A percentile compares a stretch with the other conserved stretches of the same genome.
These are phyloP conservation scores for Cyphomyrus discorhynchus DNA, from an alignment of 2,113 vertebrate genomes.

Conservation along the genomic window DNA sequence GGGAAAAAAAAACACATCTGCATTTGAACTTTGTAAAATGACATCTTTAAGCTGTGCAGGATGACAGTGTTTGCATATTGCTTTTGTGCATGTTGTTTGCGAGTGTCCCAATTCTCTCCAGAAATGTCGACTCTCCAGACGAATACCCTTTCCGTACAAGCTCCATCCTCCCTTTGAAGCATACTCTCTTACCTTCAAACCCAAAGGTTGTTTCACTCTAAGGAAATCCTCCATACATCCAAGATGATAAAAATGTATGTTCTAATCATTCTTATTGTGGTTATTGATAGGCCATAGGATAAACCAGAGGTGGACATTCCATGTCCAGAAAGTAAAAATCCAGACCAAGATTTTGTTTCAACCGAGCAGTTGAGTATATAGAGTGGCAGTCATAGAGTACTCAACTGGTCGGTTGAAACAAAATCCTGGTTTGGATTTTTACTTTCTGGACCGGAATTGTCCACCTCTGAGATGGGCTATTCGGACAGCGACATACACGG, in stretches of 20 bases:
- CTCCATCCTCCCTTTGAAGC: background rate
- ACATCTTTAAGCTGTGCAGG: background rate
- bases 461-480: background rate
- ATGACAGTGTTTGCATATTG: slow-evolving; percentile 17
- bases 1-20: background rate
- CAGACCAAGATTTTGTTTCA: background rate
- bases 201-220: background rate
- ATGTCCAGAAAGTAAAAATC: background rate
- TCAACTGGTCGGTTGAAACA: background rate
- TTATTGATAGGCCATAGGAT: background rate
- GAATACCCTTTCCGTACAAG: background rate
- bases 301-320: background rate
- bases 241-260: background rate
- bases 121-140: background rate
- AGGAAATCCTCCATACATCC: background rate
- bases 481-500: background rate
- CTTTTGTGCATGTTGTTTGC: background rate
- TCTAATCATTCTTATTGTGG: background rate
- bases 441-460: background rate
- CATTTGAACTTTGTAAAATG: slow-evolving; percentile 13
- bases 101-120: background rate
- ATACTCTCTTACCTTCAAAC: background rate
- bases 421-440: background rate
- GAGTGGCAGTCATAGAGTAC: background rate
- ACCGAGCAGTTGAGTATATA: background rate